Conservation (phyloP, 1,140 invertebrate species). For the Leptonema lineaticorne region DNA sequence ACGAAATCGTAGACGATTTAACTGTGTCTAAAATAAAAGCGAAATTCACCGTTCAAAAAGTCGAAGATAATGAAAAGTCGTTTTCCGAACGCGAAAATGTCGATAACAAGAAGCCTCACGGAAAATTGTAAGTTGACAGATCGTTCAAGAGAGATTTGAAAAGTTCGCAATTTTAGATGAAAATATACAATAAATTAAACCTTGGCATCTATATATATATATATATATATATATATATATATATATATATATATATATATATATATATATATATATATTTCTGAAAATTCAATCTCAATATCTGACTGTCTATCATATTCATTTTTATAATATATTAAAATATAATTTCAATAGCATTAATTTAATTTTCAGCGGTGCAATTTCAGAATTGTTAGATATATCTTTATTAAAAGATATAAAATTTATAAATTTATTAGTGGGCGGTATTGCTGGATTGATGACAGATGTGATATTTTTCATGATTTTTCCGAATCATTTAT, state of each 20-base stretch:
- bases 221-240: not conserved
- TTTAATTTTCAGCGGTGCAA: constrained; percentile 10
- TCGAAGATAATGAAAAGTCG: not conserved
- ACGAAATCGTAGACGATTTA: not conserved
- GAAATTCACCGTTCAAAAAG: not conserved
- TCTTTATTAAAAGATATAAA: constrained; percentile 1
- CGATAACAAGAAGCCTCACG: not conserved
- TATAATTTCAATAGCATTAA: not conserved
- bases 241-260: constrained; percentile 7
- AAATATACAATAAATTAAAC: not conserved
- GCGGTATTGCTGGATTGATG: not conserved
- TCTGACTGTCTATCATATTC: no score
- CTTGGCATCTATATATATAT: not conserved
- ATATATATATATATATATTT: constrained; percentile 2
- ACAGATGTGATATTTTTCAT: constrained; percentile 8
- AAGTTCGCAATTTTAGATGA: not conserved
- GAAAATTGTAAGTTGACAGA: not conserved
- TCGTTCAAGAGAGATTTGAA: not conserved
- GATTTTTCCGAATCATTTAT: constrained; percentile 13
- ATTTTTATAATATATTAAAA: no score
- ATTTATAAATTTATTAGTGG: constrained; percentile 13
- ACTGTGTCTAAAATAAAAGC: not conserved
- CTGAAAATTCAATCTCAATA: no score
- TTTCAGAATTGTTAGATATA: constrained; percentile 14
- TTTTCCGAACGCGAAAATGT: not conserved